phyloP scores from a whole-genome alignment of 1,140 invertebrate genomes.

The Pseudachorutes palmiensis region DNA sequence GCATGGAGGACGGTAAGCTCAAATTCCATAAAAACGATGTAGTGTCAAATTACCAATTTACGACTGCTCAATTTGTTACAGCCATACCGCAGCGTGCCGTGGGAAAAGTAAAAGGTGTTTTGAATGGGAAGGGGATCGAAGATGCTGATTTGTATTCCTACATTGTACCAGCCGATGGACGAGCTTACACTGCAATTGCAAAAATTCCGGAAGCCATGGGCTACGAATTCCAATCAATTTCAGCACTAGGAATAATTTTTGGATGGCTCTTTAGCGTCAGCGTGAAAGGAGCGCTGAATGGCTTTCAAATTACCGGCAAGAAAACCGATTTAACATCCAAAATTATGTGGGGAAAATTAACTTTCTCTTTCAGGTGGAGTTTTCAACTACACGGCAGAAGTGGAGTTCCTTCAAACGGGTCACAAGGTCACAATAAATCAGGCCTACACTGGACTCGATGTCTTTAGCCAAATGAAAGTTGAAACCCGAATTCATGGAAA shows the following conservation, averaged over 20 bases:
- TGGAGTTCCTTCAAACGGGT: slow-evolving; percentile 61
- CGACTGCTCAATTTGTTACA: too few species aligned
- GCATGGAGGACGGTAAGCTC: slow-evolving; percentile 69
- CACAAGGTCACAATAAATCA: slow-evolving; percentile 65
- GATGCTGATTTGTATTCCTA: slow-evolving; percentile 85
- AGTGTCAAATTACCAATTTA: background rate
- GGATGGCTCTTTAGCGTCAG: slow-evolving; percentile 88
- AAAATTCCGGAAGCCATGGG: slow-evolving; percentile 64
- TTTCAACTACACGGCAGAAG: slow-evolving; percentile 69
- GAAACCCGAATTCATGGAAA: slow-evolving; percentile 68
- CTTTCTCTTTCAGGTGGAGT: slow-evolving; percentile 54
- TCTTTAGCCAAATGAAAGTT: slow-evolving; percentile 76
- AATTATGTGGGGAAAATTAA: background rate
- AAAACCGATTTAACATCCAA: background rate
- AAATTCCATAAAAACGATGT: too few species aligned
- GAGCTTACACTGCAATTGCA: slow-evolving; percentile 83
- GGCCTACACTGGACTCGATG: slow-evolving; percentile 75
- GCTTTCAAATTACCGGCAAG: slow-evolving; percentile 68
- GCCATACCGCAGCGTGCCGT: slow-evolving; percentile 72
- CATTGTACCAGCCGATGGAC: slow-evolving; percentile 75
- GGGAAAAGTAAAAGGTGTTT: slow-evolving; percentile 66
- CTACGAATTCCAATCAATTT: slow-evolving; percentile 66
- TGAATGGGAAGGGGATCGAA: slow-evolving; percentile 66
- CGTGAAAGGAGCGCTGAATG: slow-evolving; percentile 63
- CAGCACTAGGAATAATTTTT: slow-evolving; percentile 67